phyloP scores from a whole-genome alignment of 2,888 invertebrate species.

The Spodoptera exigua region DNA sequence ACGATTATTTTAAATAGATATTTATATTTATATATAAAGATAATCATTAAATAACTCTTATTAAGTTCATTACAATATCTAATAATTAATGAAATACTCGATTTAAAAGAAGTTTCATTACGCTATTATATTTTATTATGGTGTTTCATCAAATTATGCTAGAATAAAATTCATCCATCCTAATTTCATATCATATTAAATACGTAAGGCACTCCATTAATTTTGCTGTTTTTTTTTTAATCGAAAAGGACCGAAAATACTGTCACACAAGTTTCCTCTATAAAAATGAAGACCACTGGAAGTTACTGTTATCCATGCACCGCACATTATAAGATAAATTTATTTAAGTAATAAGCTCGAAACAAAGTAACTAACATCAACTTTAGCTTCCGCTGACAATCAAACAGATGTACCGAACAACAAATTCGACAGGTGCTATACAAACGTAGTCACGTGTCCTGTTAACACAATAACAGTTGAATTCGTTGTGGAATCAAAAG shows the following conservation, averaged over 20 bases:
- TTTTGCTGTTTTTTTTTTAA: slow-evolving; percentile 85
- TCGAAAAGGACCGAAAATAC: slow-evolving; percentile 83
- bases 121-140: slow-evolving; percentile 86
- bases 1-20: slow-evolving; percentile 64
- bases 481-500: slow-evolving; percentile 54
- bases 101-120: slow-evolving; percentile 82
- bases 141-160: slow-evolving; percentile 89
- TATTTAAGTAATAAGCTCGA: slow-evolving; percentile 67
- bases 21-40: slow-evolving; percentile 64
- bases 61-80: slow-evolving; percentile 80
- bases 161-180: slow-evolving; percentile 88
- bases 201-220: slow-evolving; percentile 90
- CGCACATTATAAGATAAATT: slow-evolving; percentile 68
- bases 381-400: slow-evolving; percentile 26
- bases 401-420: slow-evolving; percentile 22
- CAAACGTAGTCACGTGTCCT: slow-evolving; percentile 19
- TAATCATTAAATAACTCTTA: slow-evolving; percentile 76
- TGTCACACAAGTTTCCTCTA: slow-evolving; percentile 73
- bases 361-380: slow-evolving; percentile 55
- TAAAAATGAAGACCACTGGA: slow-evolving; percentile 86
- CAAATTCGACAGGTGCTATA: slow-evolving; percentile 21
- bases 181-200: slow-evolving; percentile 88
- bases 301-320: slow-evolving; percentile 77
- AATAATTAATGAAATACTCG: slow-evolving; percentile 79
- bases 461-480: slow-evolving; percentile 14